Base-by-base conservation (phyloP, 64 coral and sea anemone species). In the Platygyra sinensis region DNA sequence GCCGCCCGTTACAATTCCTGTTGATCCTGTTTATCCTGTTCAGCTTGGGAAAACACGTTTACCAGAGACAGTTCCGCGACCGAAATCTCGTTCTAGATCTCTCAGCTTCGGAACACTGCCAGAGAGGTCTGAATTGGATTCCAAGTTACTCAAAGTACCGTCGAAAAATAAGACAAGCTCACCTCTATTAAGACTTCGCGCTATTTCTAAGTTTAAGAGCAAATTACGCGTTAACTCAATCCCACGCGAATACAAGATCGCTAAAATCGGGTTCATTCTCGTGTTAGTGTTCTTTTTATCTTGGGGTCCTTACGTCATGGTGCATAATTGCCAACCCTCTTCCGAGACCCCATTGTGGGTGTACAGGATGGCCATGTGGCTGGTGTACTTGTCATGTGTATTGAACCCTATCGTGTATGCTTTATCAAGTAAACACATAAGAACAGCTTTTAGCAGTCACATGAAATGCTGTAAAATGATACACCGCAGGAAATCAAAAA, bases 181-280 rank as follows among this genome's bases (percentile, higher is more conserved):
- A 25, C 90, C 87, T 16, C n/a, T 85, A 29, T 57, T 92, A 16
- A 89, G 92, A 36, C 73, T 98, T 63, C 78, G 92, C 28, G 93
- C 89, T 14, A 52, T 98, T 13, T 89, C 96, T 19, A 89, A 87
- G 67, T 92, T 86, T 54, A 89, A 86, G 29, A 92, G 86, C 36
- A 80, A 80, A 82, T 82, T 96, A 30, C 91, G 84, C 29, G 73
- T 74, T 29, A 92, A 74, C 8, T 32, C 83, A 11, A 27, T 89
- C 16, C 95, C 87, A 18, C 94, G 86, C 25, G 96, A 98, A 62
- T 98, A 93, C 74, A 95, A 92, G 82, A 93, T 98, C 20, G 96
- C 96, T 17, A 95, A 94, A 50, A 95, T 86, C 4, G 96, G 96
- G 27, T 85, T 95, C 10, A 30, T 93, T 38, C 72, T 98, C 18